These are phyloP conservation scores for Chrysolina americana DNA, from an alignment of 2,888 invertebrate genomes.

Conservation along the genomic window DNA sequence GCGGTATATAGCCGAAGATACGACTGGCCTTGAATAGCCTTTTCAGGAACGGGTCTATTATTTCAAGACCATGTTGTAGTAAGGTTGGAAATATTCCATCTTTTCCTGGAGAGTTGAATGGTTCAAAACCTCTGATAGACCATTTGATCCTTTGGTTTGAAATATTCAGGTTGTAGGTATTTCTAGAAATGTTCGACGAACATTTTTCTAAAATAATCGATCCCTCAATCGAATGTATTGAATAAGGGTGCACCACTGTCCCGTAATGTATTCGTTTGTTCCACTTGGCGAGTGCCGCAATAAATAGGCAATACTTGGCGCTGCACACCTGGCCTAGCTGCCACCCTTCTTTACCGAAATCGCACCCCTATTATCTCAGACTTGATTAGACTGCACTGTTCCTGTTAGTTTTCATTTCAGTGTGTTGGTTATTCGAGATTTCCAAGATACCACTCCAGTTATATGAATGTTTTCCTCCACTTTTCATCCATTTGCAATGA, in stretches of 20 bases:
- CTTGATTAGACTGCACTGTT: constrained; percentile 45
- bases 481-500: too few species aligned
- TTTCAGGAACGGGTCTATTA: too few species aligned
- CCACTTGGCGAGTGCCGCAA: constrained; percentile 59
- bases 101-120: too few species aligned
- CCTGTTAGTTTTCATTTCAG: constrained; percentile 12
- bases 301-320: constrained; percentile 52
- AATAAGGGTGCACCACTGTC: constrained; percentile 21
- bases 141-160: too few species aligned
- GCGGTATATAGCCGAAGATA: too few species aligned
- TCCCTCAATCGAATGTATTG: neutral
- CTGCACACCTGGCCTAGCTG: constrained; percentile 60
- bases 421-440: neutral
- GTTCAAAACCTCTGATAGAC: too few species aligned
- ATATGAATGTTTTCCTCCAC: neutral
- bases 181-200: too few species aligned
- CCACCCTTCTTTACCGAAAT: constrained; percentile 57
- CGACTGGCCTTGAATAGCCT: too few species aligned
- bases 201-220: neutral
- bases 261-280: constrained; percentile 52
- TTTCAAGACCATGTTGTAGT: too few species aligned
- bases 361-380: constrained; percentile 57
- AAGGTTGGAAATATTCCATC: too few species aligned
- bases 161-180: too few species aligned
- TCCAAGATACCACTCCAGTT: neutral